Evolutionary conservation across 2,888 invertebrate species (phyloP).

Genomic region (Rotaria macrura): DNA sequence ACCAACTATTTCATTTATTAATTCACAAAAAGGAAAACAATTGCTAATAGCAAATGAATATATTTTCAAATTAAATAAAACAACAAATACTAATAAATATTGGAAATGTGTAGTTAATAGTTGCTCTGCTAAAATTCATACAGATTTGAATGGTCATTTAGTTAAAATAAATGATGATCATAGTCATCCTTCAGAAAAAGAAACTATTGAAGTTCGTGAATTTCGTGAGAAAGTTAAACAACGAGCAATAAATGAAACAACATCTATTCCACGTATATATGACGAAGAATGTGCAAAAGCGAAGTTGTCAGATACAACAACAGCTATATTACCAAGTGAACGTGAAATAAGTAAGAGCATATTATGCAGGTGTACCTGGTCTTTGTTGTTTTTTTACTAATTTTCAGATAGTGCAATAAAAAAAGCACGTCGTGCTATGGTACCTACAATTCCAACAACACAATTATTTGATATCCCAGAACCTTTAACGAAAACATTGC

Average conservation of each 20-base stretch:
- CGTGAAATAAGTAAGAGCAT: background rate
- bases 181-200: background rate
- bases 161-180: background rate
- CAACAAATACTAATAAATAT: no score
- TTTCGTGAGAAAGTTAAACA: background rate
- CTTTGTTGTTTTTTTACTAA: background rate
- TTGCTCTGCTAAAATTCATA: background rate
- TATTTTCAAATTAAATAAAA: no score
- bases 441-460: background rate
- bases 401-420: background rate
- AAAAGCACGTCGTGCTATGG: background rate
- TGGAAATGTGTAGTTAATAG: no score
- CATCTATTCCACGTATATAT: background rate
- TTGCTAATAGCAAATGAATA: no score
- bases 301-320: background rate
- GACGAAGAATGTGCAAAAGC: background rate
- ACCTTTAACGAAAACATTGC: background rate
- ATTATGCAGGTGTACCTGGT: background rate
- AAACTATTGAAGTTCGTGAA: background rate
- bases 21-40: no score
- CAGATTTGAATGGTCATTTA: background rate
- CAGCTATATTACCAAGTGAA: background rate
- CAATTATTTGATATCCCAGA: background rate
- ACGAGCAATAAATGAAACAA: background rate
- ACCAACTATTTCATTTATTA: no score